Base-by-base conservation (phyloP, 1,140 invertebrate genomes). In the Mya arenaria region DNA sequence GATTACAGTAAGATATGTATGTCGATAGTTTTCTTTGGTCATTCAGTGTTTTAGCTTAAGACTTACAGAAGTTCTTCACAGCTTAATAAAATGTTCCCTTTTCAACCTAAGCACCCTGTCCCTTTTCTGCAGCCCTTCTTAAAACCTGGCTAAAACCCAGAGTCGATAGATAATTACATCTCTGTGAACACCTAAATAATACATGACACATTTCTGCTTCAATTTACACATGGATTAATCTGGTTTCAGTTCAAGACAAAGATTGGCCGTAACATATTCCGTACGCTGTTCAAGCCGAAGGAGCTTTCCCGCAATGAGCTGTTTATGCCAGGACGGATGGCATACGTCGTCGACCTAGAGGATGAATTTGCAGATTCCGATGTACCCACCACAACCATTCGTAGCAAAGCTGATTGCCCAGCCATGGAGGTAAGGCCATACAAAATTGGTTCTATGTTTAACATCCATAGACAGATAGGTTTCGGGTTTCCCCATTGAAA, bases 321-420 rank as follows among this genome's bases (percentile, higher is more conserved):
- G n/a, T 99, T 99, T 93, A 95, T 97, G 4, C 97, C 98, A 0
- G 97, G 98, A 52, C 94, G 99, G 19, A 99, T 99, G 98, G 99
- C 99, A 0, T 99, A 99, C 91, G 96, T 99, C 1, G 97, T 99
- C 65, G 98, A 99, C 88, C 92, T 99, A 78, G 96, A 98, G 81
- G 98, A 99, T 89, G 97, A 98, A 71, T 96, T 95, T 82, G 95
- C 96, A 8, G 97, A 98, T 75, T 96, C 95, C 79, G 98, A 99
- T 90, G 98, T 99, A 77, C 99, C 99, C 0, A 99, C 97, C 0
- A 99, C 98, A 0, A 90, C 99, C 13, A 97, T 99, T 56, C 94
- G 99, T 52, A 99, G 97, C 87, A 98, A 99, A 92, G 96, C 97
- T 5, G 99, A 99, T 90, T 97, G 98, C 60, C 97, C 97, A 0